A percentile compares a stretch with the other conserved stretches of the same genome.
Evolutionary conservation across 2,797 vertebrate species (phyloP).

Genomic region (Denticeps clupeoides): DNA sequence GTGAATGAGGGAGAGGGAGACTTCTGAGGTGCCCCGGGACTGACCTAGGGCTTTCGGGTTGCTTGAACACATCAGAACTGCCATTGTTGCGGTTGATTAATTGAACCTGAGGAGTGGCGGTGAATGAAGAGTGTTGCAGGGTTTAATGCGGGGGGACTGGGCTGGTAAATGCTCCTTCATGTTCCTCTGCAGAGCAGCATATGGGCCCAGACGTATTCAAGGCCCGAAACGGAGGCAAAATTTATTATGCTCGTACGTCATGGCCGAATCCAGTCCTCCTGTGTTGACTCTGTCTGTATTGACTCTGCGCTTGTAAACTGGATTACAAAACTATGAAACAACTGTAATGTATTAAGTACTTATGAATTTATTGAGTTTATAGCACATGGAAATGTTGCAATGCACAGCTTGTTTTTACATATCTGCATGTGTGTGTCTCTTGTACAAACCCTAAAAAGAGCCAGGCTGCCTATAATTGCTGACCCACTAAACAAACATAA

Average conservation of each 20-base stretch:
- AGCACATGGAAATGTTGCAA: too few relatives aligned
- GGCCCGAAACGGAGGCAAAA: conserved; percentile 78
- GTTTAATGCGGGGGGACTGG: conserved; percentile 98
- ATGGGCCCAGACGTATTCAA: conserved; percentile 97
- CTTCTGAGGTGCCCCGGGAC: conserved; percentile 89
- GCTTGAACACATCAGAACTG: conserved; percentile 99
- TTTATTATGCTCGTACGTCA: conserved; percentile 92
- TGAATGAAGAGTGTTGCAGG: conserved; percentile 99
- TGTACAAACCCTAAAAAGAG: conserved; percentile 11
- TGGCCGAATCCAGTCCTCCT: too few relatives aligned
- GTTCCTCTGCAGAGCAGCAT: conserved; percentile 87
- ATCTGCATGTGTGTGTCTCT: not conserved
- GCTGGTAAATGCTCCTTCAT: conserved; percentile 98
- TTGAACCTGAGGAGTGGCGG: conserved; percentile 99
- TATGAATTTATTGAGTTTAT: too few relatives aligned
- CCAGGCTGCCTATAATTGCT: conserved; percentile 22
- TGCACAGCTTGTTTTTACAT: too few relatives aligned
- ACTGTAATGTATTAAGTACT: too few relatives aligned
- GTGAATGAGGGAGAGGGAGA: conserved; percentile 49
- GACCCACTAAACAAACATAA: conserved; percentile 24
- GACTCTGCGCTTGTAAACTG: not conserved
- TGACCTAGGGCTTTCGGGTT: conserved; percentile 98
- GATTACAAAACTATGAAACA: too few relatives aligned
- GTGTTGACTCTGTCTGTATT: too few relatives aligned
- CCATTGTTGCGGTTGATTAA: conserved; percentile 99